A percentile compares a stretch with the other conserved stretches of the same genome.
These are phyloP conservation scores for Camponotus vicinus DNA, from an alignment of 1,140 invertebrate species.

Conservation along the genomic window DNA sequence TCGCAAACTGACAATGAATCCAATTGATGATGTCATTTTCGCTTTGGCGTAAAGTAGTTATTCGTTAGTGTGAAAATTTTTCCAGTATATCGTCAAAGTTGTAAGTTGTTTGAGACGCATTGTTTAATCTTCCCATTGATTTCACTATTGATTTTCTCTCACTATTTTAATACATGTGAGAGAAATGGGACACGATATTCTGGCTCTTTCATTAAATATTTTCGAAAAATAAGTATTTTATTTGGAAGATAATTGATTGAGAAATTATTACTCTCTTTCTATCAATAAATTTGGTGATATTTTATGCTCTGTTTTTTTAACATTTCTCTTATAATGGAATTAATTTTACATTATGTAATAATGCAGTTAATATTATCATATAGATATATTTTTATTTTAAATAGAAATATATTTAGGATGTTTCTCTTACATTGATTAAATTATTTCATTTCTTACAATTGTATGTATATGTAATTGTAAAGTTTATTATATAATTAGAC, in stretches of 20 bases:
- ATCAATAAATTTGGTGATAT: too few relatives aligned
- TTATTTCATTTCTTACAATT: constrained; percentile 20
- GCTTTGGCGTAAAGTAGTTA: background rate
- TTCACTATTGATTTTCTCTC: too few relatives aligned
- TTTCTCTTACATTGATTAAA: background rate
- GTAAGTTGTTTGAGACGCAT: background rate
- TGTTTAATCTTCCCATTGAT: background rate
- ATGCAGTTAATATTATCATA: background rate
- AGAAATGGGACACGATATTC: too few relatives aligned
- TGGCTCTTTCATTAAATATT: too few relatives aligned
- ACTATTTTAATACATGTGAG: too few relatives aligned
- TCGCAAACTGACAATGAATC: background rate
- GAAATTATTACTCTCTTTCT: too few relatives aligned
- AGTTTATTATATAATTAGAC: background rate
- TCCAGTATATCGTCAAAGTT: background rate
- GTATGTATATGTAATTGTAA: background rate
- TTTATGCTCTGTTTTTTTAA: too few relatives aligned
- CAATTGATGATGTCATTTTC: constrained; percentile 49
- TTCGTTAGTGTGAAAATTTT: background rate
- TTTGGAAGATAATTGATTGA: too few relatives aligned
- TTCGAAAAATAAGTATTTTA: too few relatives aligned
- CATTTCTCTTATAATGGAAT: too few relatives aligned
- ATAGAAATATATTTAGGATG: background rate
- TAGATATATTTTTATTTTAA: background rate
- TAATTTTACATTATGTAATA: background rate